phyloP scores from a whole-genome alignment of 2,888 invertebrate genomes.

The Stenodera caucasica region DNA sequence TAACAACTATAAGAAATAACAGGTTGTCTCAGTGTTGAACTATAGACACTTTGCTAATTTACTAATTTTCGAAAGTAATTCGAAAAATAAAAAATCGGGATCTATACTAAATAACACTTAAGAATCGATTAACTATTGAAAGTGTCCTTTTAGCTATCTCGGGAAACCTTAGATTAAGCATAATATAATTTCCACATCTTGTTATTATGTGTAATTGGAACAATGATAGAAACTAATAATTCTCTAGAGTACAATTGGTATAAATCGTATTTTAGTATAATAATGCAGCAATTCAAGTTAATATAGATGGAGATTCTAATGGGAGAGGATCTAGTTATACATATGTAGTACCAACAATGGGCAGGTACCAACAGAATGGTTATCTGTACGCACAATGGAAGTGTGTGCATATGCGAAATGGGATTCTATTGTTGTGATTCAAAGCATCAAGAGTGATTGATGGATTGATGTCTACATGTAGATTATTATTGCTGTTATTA shows the following conservation, averaged over 20 bases:
- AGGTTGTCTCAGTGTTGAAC: too few species aligned
- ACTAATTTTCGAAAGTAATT: too few species aligned
- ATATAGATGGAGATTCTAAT: slow-evolving; percentile 26
- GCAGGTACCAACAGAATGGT: slow-evolving; percentile 27
- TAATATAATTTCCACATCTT: not conserved
- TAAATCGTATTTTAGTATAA: slow-evolving; percentile 26
- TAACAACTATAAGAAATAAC: not conserved
- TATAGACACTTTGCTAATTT: too few species aligned
- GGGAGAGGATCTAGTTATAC: too few species aligned
- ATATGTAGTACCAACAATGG: slow-evolving; percentile 17
- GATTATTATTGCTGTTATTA: slow-evolving; percentile 15
- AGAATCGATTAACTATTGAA: too few species aligned
- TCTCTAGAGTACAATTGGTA: slow-evolving; percentile 9
- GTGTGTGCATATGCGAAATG: slow-evolving; percentile 31
- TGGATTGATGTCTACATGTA: slow-evolving; percentile 17
- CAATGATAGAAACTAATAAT: not conserved
- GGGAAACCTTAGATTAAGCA: too few species aligned
- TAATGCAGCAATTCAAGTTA: slow-evolving; percentile 27
- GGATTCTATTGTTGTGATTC: slow-evolving; percentile 30
- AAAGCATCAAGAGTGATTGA: slow-evolving; percentile 27
- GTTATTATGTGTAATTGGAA: not conserved
- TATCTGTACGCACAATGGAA: slow-evolving; percentile 24
- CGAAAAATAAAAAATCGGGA: too few species aligned
- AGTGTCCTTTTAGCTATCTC: too few species aligned
- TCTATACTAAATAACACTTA: too few species aligned